Conservation (phyloP, 2,797 vertebrate genomes). For the Artibeus jamaicensis region DNA sequence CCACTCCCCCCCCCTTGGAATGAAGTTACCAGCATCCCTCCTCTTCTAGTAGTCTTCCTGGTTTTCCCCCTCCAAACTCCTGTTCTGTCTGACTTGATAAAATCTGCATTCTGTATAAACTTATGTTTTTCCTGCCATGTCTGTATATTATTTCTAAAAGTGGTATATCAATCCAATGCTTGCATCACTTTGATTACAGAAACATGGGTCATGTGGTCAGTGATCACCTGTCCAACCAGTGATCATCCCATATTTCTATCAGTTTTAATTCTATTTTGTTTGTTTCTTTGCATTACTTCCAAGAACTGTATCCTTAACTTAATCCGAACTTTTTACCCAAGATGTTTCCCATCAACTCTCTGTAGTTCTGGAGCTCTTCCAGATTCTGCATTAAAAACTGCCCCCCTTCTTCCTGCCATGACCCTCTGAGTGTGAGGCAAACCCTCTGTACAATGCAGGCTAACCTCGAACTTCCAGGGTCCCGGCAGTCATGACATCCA, state of each 20-base stretch:
- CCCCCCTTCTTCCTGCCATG: background rate
- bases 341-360: background rate
- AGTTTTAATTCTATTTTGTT: background rate
- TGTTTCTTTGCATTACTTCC: background rate
- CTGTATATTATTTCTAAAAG: background rate
- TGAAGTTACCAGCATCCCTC: background rate
- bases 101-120: background rate
- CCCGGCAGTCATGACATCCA: no score
- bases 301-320: background rate
- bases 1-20: background rate
- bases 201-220: background rate
- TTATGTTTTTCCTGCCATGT: background rate
- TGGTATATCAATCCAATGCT: background rate
- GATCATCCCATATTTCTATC: background rate
- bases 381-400: background rate
- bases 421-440: background rate
- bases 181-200: background rate
- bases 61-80: background rate
- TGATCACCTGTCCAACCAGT: background rate
- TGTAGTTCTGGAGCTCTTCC: background rate
- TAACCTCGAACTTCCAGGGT: background rate
- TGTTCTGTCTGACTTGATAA: background rate
- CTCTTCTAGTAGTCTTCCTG: background rate
- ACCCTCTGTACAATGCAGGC: background rate
- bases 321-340: background rate